Evolutionary conservation across 2,113 vertebrate species (phyloP), one percentile per base, ranked within the genome.

Genomic region (Thomomys bottae): DNA sequence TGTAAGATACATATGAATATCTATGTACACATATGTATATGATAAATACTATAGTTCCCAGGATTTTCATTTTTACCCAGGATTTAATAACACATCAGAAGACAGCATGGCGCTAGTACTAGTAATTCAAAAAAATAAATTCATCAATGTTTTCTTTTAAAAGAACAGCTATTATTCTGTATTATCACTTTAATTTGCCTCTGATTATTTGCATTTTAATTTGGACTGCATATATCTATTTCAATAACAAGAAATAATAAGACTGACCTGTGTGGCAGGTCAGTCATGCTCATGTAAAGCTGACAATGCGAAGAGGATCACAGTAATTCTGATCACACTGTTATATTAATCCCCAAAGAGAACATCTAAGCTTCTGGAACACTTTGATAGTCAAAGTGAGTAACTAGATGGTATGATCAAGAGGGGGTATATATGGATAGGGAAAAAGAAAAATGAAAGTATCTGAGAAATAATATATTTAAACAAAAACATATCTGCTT

Each of bases 41-140:
- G 86, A 92, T n/a, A 88, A 92, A 87, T 81, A 95, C 71, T 91
- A 90, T 8, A 90, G 38, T 89, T 94, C 38, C 59, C 24, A 82
- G 40, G 54, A 49, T 18, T 86, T 92, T 78, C 68, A 42, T 86
- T 89, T 86, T 78, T 84, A 76, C 26, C 66, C 8, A 79, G 94
- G 40, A 84, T 36, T 63, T 94, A 96, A 86, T 84, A 78, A 63
- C 82, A 90, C 68, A 75, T 86, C 77, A 70, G 24, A 83, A 70
- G 14, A 89, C 78, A 96, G 87, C 3, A 36, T 54, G 42, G 90
- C 59, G 88, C 63, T 54, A 17, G 6, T 12, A n/a, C 26, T 2
- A 96, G 14, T 32, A 95, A 68, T 54, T 84, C 75, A 94, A 88
- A 77, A 54, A 54, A 54, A 54, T 54, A 54, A 54, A 54, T 54